Evolutionary conservation across 2,113 vertebrate genomes (phyloP).

Genomic region (Hippocampus guttulatus): DNA sequence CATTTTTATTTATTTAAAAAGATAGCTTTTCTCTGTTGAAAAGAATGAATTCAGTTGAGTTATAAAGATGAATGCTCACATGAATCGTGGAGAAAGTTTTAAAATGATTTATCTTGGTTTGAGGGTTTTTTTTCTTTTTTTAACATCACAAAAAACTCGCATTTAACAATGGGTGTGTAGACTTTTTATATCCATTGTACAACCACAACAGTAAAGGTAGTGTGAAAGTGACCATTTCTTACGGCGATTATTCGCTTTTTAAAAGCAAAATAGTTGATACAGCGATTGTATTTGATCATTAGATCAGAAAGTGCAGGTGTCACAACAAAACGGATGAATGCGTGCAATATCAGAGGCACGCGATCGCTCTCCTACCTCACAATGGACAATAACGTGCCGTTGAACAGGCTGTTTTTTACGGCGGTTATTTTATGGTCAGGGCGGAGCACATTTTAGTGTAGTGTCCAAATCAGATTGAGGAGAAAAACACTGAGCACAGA

Average conservation of each 20-base stretch:
- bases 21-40: too few species aligned
- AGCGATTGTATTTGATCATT: neutral
- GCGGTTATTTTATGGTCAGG: conserved; percentile 54
- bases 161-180: neutral
- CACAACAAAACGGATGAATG: neutral
- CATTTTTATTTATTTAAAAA: too few species aligned
- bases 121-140: neutral
- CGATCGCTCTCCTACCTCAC: neutral
- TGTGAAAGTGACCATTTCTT: neutral
- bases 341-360: neutral
- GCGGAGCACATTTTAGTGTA: conserved; percentile 33
- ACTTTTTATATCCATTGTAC: neutral
- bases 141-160: neutral
- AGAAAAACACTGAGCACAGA: neutral
- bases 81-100: neutral
- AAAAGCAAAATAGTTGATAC: neutral
- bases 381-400: neutral
- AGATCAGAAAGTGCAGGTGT: neutral
- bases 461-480: conserved; percentile 9
- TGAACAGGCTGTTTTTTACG: neutral
- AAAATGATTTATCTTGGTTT: neutral
- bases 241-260: neutral
- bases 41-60: too few species aligned
- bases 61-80: neutral
- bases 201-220: neutral